These are phyloP conservation scores for Nomada lathburiana DNA, from an alignment of 2,888 invertebrate species.

Conservation along the genomic window DNA sequence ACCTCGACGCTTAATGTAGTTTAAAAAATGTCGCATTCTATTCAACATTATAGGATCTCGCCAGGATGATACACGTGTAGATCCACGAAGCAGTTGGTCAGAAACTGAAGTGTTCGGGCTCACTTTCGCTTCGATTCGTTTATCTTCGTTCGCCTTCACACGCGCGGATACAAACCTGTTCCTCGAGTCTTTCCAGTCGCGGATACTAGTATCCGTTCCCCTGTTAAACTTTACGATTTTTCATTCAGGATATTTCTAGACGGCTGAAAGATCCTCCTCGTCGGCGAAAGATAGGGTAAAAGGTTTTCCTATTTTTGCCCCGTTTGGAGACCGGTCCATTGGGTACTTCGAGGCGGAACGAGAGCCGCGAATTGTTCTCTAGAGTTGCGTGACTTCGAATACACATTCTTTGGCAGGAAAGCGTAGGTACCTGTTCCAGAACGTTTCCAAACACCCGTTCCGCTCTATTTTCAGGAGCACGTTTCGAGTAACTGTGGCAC, in stretches of 20 bases:
- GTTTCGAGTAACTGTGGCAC: not conserved
- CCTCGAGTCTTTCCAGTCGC: constrained; percentile 48
- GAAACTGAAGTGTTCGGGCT: constrained; percentile 54
- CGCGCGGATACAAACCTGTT: constrained; percentile 59
- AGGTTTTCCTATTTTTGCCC: not conserved
- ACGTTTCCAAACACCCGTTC: constrained; percentile 18
- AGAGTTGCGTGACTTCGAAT: not conserved
- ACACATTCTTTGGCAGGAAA: constrained; percentile 13
- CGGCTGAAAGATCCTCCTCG: not conserved
- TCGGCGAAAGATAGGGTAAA: too few relatives aligned
- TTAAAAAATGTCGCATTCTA: not conserved
- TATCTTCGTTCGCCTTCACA: constrained; percentile 58
- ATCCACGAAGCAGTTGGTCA: constrained; percentile 40
- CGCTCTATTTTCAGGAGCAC: constrained; percentile 31
- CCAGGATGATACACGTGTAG: constrained; percentile 25
- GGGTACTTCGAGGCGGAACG: not conserved
- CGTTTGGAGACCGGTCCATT: not conserved
- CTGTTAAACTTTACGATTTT: constrained; percentile 18
- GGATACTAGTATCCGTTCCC: constrained; percentile 25
- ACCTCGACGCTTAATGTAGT: not conserved
- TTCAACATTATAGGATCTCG: not conserved
- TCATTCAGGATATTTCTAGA: constrained; percentile 2
- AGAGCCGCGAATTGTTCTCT: not conserved
- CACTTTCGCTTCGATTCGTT: constrained; percentile 60
- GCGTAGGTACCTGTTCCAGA: constrained; percentile 2